phyloP scores from a whole-genome alignment of 2,888 invertebrate genomes.

The Pseudococcus viburni region DNA sequence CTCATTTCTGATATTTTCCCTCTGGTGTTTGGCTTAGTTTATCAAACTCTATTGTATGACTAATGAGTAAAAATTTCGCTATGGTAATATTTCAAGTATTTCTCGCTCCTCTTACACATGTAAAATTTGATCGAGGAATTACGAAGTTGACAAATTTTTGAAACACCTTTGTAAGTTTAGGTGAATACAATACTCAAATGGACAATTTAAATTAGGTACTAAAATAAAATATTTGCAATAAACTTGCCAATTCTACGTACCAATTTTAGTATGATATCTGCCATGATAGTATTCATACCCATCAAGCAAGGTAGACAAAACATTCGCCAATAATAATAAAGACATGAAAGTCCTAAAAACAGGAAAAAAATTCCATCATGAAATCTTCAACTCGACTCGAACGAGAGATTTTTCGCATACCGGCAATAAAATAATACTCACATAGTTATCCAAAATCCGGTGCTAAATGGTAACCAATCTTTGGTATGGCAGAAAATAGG shows the following conservation, averaged over 20 bases:
- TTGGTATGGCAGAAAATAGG: conserved; percentile 66
- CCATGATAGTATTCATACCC: conserved; percentile 46
- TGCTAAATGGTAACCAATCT: conserved; percentile 55
- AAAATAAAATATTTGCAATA: background rate
- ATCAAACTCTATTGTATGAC: too few species aligned
- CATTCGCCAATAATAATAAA: conserved; percentile 52
- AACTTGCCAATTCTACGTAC: conserved; percentile 3
- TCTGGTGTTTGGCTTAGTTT: too few species aligned
- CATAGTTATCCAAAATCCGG: conserved; percentile 63
- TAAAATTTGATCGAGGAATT: too few species aligned
- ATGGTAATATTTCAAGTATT: too few species aligned
- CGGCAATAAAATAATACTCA: conserved; percentile 20
- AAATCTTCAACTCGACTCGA: background rate
- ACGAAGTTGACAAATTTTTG: too few species aligned
- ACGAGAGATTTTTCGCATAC: background rate
- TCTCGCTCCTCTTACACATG: too few species aligned
- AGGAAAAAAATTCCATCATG: background rate
- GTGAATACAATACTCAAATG: background rate
- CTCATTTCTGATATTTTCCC: too few species aligned
- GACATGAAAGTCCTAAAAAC: conserved; percentile 58
- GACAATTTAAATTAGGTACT: too few species aligned
- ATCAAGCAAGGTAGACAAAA: conserved; percentile 33
- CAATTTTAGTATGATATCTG: conserved; percentile 47
- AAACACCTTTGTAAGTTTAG: too few species aligned
- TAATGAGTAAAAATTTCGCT: too few species aligned